Evolutionary conservation across 2,888 invertebrate species (phyloP), one percentile per base, ranked within the genome.

Genomic region (Chironomus tentans): DNA sequence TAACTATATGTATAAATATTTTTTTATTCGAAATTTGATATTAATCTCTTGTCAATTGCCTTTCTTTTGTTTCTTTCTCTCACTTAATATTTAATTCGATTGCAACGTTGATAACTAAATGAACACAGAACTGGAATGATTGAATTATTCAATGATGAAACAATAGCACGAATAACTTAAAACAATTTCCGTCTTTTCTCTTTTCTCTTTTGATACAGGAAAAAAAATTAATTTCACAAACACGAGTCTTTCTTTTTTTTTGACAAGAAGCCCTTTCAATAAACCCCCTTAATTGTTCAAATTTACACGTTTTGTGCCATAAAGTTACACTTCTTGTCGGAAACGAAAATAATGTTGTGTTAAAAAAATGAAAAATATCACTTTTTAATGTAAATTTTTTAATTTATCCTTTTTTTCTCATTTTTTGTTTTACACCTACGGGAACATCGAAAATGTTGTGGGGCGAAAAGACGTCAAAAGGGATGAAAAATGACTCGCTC

Each of bases 121-220:
- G 69, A 69, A 69, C 69, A 69, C 69, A 69, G 69, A 65, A 65
- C 56, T 56, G 56, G 15, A 56, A 15, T 56, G n/a, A 38, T 38
- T 38, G 38, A 38, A 38, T 38, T 38, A 38, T 38, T 10, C 38
- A 38, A 38, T 38, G 38, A 38, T 38, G 38, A 38, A 38, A 38
- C 38, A 38, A 38, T 38, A 38, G 38, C 38, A 38, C 38, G 38
- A 38, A 38, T 38, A 38, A 38, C 38, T 38, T 38, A 38, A 10
- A 38, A 38, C 38, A 38, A 38, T 56, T 56, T 56, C 56, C 15
- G 56, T 56, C 18, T n/a, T n/a, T 24, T n/a, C n/a, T 15, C 56
- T 56, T 3, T 56, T 56, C 18, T 56, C 18, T 56, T 18, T 56
- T 15, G 56, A 15, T n/a, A 15, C 56, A 18, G 10, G 6, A 56